Evolutionary conservation across 2,113 vertebrate genomes (phyloP).

Genomic region (Salvelinus fontinalis): DNA sequence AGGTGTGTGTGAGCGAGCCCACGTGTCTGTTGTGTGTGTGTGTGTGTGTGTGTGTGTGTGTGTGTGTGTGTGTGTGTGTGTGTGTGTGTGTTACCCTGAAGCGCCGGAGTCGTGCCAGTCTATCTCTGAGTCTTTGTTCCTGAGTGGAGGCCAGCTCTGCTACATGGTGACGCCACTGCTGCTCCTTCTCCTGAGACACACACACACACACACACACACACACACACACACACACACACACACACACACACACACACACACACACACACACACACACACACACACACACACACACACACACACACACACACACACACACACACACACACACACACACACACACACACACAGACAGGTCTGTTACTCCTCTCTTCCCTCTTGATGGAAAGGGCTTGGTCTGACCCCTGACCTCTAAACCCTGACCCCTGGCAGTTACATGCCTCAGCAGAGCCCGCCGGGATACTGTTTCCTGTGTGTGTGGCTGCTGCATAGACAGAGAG

Average conservation of each 20-base stretch:
- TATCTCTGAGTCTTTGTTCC: slow-evolving; percentile 53
- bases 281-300: too few relatives aligned
- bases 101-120: slow-evolving; percentile 60
- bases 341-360: too few relatives aligned
- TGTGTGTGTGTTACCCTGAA: slow-evolving; percentile 65
- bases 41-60: slow-evolving; percentile 1
- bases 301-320: not conserved
- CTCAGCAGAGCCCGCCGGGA: slow-evolving; percentile 27
- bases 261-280: too few relatives aligned
- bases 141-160: slow-evolving; percentile 57
- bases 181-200: slow-evolving; percentile 64
- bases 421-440: slow-evolving; percentile 2
- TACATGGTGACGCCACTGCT: slow-evolving; percentile 64
- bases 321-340: not conserved
- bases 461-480: slow-evolving; percentile 34
- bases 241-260: too few relatives aligned
- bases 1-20: not conserved
- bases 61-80: slow-evolving; percentile 8
- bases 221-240: too few relatives aligned
- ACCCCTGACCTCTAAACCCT: slow-evolving; percentile 36
- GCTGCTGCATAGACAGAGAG: not conserved
- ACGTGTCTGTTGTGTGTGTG: not conserved
- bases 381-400: slow-evolving; percentile 15
- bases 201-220: not conserved
- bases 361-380: not conserved